Base-by-base conservation (phyloP, 2,888 invertebrate species). In the Tetrapedia diversipes region DNA sequence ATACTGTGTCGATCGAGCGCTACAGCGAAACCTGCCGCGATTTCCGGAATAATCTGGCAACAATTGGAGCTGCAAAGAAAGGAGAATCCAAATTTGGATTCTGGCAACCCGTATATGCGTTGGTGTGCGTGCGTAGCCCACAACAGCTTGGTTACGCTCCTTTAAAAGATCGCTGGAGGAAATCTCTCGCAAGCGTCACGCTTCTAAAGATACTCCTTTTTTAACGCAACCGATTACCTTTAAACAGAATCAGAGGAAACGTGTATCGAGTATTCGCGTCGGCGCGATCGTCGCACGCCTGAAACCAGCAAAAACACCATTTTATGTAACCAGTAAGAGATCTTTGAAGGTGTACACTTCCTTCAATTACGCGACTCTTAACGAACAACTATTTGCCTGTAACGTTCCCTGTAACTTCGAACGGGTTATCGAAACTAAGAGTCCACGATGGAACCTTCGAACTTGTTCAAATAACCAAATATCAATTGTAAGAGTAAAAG, bases 321-420 rank as follows among this genome's bases (percentile, higher is more conserved):
- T 57, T 71, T 71, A 57, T 34, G 39, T 68, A 72, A 72, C 66
- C 45, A 54, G 60, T 49, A 63, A 54, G 57, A 63, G 57, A 57
- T 70, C 43, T 51, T 69, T 61, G 24, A 32, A 16, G n/a, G 19
- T 53, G 68, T 37, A 54, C 16, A 24, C 45, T 41, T 24, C 69
- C 32, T 56, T 16, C 39, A 16, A 53, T 60, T 69, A 47, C 16
- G 43, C 29, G 69, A 66, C 34, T 57, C 41, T 51, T 22, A 29
- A 56, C n/a, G 32, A 32, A n/a, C 56, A 54, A 29, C 16, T 57
- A 49, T 56, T 56, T 43, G n/a, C 22, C 69, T 2, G 7, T 39
- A 27, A 32, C 11, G 11, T 14, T 11, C 16, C 29, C 1, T 11
- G 57, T 27, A 19, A 34, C n/a, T 43, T 39, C 37, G 51, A 59